Evolutionary conservation across 2,888 invertebrate species (phyloP).

Genomic region (Drosophila demipolita): DNA sequence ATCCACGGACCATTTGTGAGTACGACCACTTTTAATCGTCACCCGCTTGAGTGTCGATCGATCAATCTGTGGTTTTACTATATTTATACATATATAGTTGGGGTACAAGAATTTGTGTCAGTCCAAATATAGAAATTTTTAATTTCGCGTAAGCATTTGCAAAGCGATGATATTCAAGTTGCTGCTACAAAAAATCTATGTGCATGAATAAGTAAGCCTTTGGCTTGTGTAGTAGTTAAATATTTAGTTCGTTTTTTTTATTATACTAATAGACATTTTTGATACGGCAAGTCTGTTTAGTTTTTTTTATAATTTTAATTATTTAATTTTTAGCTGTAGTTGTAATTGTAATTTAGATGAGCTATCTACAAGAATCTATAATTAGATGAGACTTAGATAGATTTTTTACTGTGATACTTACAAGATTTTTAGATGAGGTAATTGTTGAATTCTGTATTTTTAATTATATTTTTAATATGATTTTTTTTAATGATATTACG

Average conservation of each 20-base stretch:
- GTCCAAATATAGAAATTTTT: constrained; percentile 1
- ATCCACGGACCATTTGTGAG: constrained; percentile 91
- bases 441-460: not conserved
- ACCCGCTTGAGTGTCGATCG: constrained; percentile 93
- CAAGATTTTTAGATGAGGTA: not conserved
- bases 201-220: not conserved
- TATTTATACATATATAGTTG: constrained; percentile 84
- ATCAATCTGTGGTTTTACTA: constrained; percentile 97
- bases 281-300: not conserved
- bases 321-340: not conserved
- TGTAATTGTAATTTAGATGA: not conserved
- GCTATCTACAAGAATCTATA: not conserved
- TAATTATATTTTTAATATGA: not conserved
- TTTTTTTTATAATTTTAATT: not conserved
- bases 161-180: not conserved
- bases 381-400: not conserved
- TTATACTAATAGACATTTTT: not conserved
- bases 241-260: not conserved
- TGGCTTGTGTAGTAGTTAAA: not conserved
- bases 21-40: constrained; percentile 88
- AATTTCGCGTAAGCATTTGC: not conserved
- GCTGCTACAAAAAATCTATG: not conserved
- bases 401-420: not conserved
- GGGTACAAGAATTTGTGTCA: constrained; percentile 7
- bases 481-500: not conserved